phyloP scores from a whole-genome alignment of 2,113 vertebrate genomes.

The Merops nubicus region DNA sequence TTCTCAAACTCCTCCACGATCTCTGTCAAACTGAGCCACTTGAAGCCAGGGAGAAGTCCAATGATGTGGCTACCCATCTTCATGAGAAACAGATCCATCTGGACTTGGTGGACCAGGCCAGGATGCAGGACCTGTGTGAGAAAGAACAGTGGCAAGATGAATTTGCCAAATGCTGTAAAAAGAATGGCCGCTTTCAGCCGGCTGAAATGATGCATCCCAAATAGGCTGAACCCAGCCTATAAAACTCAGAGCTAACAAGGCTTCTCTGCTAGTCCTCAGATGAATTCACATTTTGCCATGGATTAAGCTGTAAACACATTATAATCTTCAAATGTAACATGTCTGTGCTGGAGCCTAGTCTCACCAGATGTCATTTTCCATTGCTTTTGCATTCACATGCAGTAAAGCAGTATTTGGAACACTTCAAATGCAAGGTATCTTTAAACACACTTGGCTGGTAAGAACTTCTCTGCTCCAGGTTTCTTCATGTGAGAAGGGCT shows the following conservation, averaged over 20 bases:
- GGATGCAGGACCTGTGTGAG: constrained; percentile 89
- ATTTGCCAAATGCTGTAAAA: not conserved
- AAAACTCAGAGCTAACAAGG: not conserved
- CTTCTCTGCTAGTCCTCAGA: not conserved
- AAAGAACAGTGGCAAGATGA: not conserved
- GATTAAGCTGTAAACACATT: not conserved
- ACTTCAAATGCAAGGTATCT: not conserved
- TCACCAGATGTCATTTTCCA: not conserved
- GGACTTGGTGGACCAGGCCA: constrained; percentile 86
- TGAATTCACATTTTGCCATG: not conserved
- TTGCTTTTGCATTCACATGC: not conserved
- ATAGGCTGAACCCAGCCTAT: not conserved
- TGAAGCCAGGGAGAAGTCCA: constrained; percentile 88
- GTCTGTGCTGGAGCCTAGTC: not conserved
- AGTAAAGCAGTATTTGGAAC: not conserved
- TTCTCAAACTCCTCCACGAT: constrained; percentile 94
- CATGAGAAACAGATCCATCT: constrained; percentile 90
- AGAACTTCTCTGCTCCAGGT: not conserved
- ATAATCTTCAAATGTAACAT: not conserved
- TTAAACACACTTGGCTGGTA: not conserved
- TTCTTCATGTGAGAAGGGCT: not conserved
- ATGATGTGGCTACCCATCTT: constrained; percentile 84
- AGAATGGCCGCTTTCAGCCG: not conserved
- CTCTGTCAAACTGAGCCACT: constrained; percentile 93
- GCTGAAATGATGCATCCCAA: not conserved